Percentiles rank a stretch among this genome's conserved stretches.
These are phyloP conservation scores for Chaunax sp. DNA, from an alignment of 2,797 vertebrate species.

Conservation along the genomic window DNA sequence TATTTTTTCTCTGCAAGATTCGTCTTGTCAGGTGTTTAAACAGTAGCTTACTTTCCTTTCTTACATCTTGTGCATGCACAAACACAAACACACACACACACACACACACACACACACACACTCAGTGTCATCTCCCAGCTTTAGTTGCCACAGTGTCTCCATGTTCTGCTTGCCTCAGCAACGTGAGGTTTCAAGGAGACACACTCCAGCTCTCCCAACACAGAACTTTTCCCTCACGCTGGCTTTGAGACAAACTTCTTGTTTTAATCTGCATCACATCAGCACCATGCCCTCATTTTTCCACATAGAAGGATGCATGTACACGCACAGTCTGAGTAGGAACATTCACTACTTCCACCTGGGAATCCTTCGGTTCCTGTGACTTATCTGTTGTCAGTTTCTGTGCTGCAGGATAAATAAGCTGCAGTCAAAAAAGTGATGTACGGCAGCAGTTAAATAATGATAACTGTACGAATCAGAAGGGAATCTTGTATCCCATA, in stretches of 20 bases:
- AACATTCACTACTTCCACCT: slow-evolving; percentile 46
- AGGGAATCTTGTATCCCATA: slow-evolving; percentile 23
- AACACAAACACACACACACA: too few species aligned
- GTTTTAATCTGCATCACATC: slow-evolving; percentile 41
- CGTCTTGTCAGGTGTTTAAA: slow-evolving; percentile 11
- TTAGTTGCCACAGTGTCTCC: slow-evolving; percentile 41
- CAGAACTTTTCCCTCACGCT: slow-evolving; percentile 32
- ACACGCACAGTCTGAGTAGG: too few species aligned
- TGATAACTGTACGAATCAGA: slow-evolving; percentile 53
- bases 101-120: neutral
- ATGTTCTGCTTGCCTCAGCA: slow-evolving; percentile 67
- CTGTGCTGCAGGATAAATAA: slow-evolving; percentile 53
- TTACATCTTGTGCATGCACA: neutral
- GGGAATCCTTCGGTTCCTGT: slow-evolving; percentile 66
- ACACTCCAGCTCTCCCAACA: slow-evolving; percentile 26
- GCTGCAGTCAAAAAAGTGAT: slow-evolving; percentile 59
- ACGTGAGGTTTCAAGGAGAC: slow-evolving; percentile 61
- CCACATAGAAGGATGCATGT: slow-evolving; percentile 37
- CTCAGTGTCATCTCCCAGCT: slow-evolving; percentile 40
- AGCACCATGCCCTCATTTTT: slow-evolving; percentile 62
- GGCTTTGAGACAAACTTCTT: slow-evolving; percentile 46
- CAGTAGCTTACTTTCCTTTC: neutral
- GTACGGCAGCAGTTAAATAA: slow-evolving; percentile 64
- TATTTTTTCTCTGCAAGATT: neutral
- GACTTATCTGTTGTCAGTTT: slow-evolving; percentile 69